Base-by-base conservation (phyloP, 2,797 vertebrate genomes). In the Acanthurus tractus region DNA sequence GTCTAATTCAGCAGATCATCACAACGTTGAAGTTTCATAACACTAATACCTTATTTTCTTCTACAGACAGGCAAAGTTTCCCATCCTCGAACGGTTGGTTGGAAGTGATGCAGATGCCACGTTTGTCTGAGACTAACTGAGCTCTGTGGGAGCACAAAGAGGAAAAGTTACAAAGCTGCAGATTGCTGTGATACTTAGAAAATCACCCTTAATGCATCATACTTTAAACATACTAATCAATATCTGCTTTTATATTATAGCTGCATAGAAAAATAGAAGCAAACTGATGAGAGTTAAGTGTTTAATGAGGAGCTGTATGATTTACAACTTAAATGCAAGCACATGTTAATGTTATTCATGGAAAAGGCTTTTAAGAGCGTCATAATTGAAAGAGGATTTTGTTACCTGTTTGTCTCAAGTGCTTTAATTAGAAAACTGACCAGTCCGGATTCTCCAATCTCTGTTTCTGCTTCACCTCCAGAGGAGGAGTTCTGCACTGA, bases 21-120 rank as follows among this genome's bases (percentile, higher is more conserved):
- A 38, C 3, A 68, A 38, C 1, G 5, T 2, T 63, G 20, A 0
- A 52, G n/a, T n/a, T 49, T 55, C 1, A n/a, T 6, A 52, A 59
- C 23, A 50, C 20, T 23, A 54, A n/a, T 83, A 94, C 93, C 93
- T 94, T 66, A 18, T 62, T 4, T 0, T 0, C 50, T 15, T 78
- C 59, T 62, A 95, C 80, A 0, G 2, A 1, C 49, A 96, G 74
- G 49, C 36, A 36, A 40, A 97, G 91, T 15, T 66, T 89, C 8
- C 96, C 96, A 0, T 94, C 56, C 6, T 42, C 18, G 14, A 75
- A 55, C 56, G 73, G 80, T 0, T 7, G 22, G 0, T 93, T 58
- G 0, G 95, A 38, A 1, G 3, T 38, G 36, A 38, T 94, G n/a
- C 74, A 56, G 36, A 99, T 76, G 0, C 94, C 96, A 0, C 92